Evolutionary conservation across 1,140 invertebrate species (phyloP).

Genomic region (Drosophila bocqueti): DNA sequence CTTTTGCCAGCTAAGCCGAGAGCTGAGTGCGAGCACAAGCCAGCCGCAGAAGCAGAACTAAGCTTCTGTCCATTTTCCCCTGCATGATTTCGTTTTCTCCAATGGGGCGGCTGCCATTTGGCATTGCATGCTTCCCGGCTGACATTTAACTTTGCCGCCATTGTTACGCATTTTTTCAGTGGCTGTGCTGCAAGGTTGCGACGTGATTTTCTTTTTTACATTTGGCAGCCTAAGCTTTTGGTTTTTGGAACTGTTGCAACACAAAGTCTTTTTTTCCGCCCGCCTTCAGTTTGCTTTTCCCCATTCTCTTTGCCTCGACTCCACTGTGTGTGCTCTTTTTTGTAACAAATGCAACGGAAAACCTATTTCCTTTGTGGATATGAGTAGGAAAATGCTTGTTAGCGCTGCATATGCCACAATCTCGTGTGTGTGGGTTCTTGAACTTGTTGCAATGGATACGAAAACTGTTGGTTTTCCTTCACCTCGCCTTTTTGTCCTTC

Average conservation of each 20-base stretch:
- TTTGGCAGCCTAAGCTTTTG: slow-evolving; percentile 41
- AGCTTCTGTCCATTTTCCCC: slow-evolving; percentile 9
- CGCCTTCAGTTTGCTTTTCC: slow-evolving; percentile 22
- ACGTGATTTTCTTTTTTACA: slow-evolving; percentile 46
- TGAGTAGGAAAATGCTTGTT: slow-evolving; percentile 79
- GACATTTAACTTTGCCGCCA: slow-evolving; percentile 52
- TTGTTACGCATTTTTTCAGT: slow-evolving; percentile 61
- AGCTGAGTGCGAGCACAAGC: slow-evolving; percentile 20
- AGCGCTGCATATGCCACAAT: slow-evolving; percentile 57
- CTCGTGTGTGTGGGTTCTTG: slow-evolving; percentile 51
- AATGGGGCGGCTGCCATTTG: slow-evolving; percentile 28
- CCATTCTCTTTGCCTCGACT: slow-evolving; percentile 4
- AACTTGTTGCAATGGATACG: slow-evolving; percentile 54
- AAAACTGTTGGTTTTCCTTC: slow-evolving; percentile 9
- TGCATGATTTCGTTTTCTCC: slow-evolving; percentile 2
- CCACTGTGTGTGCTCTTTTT: slow-evolving; percentile 22
- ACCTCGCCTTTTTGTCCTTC: not conserved
- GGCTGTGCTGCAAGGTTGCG: slow-evolving; percentile 22
- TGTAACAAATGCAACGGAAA: slow-evolving; percentile 74
- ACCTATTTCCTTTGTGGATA: slow-evolving; percentile 74
- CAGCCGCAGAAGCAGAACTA: slow-evolving; percentile 50
- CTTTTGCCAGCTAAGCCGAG: slow-evolving; percentile 44
- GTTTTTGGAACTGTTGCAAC: slow-evolving; percentile 19
- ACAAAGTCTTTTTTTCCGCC: slow-evolving; percentile 24
- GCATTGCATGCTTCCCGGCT: slow-evolving; percentile 41